Conservation (phyloP, 2,888 invertebrate species). For the Rapana venosa region DNA sequence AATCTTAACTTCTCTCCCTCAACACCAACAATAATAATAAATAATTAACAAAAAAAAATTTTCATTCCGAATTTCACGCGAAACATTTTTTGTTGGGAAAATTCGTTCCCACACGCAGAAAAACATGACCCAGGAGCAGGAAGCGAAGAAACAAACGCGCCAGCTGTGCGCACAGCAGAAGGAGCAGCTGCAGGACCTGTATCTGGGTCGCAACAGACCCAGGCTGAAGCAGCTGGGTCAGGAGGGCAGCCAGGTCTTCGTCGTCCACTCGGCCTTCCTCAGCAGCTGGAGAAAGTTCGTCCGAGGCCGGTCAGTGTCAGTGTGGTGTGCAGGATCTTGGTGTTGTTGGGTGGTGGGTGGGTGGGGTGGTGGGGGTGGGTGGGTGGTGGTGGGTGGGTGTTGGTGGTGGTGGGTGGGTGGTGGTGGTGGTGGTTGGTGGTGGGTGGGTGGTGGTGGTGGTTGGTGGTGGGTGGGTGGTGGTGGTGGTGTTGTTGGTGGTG, state of each 20-base stretch:
- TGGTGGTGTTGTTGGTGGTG: neutral
- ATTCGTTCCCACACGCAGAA: constrained; percentile 16
- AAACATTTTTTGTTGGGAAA: too few relatives aligned
- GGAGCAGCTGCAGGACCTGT: constrained; percentile 75
- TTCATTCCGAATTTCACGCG: too few relatives aligned
- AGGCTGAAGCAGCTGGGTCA: constrained; percentile 48
- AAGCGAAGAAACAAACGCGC: constrained; percentile 36
- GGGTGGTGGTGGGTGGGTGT: neutral
- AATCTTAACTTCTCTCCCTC: too few relatives aligned
- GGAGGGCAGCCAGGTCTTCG: constrained; percentile 48
- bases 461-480: too few relatives aligned
- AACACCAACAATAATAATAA: too few relatives aligned
- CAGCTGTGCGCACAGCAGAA: constrained; percentile 74
- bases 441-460: too few relatives aligned
- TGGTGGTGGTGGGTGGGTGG: too few relatives aligned
- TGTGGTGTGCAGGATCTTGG: neutral
- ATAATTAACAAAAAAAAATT: too few relatives aligned
- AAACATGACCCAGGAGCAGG: constrained; percentile 37
- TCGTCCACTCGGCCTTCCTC: constrained; percentile 77
- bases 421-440: too few relatives aligned
- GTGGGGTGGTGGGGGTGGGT: neutral
- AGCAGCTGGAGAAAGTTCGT: constrained; percentile 79
- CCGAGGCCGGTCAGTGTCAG: constrained; percentile 67
- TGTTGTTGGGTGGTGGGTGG: neutral
- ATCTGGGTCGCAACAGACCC: constrained; percentile 76